Base-by-base conservation (phyloP, 2,797 vertebrate species). In the Danio aesculapii region DNA sequence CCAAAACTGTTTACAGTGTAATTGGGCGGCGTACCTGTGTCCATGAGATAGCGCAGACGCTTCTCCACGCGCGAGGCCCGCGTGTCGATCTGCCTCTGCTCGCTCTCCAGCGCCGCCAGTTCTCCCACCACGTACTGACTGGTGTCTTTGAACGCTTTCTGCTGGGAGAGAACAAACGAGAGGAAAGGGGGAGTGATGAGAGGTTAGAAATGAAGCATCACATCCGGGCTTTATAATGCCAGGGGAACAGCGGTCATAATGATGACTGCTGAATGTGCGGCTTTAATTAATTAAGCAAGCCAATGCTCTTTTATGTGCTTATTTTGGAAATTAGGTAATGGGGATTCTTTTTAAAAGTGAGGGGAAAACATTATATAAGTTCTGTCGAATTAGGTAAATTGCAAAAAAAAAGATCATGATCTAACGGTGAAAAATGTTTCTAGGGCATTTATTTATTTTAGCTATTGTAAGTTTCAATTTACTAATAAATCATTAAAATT, bases 1-100 rank as follows among this genome's bases (percentile, higher is more conserved):
- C 97, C 97, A 98, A 97, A 98, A 98, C 98, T 97, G 96, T 99
- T 99, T 99, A 98, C 98, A 98, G 97, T 98, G 97, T 98, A 99
- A 99, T 98, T 98, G 97, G 97, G 97, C 97, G 95, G 95, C 95
- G 95, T 99, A 99, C 98, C 98, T 99, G 98, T 98, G 97, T 99
- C 98, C 98, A 99, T 99, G 98, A 99, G 98, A 98, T 99, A 99
- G 97, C 98, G 98, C 92, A 99, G 97, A 95, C 96, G 97, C 97
- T 97, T 99, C 97, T 99, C 98, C 96, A 99, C 98, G 92, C 97
- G 96, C 92, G 98, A 97, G 92, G 97, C 98, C 94, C 97, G 97
- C 92, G 97, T 96, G 97, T 99, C 98, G 93, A 99, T 99, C 97
- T 99, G 98, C 95, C 98, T 97, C 95, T 99, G 98, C 97, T 99